A percentile compares a stretch with the other conserved stretches of the same genome.
Conservation (phyloP, 2,888 invertebrate species). For the Athalia circularis region DNA sequence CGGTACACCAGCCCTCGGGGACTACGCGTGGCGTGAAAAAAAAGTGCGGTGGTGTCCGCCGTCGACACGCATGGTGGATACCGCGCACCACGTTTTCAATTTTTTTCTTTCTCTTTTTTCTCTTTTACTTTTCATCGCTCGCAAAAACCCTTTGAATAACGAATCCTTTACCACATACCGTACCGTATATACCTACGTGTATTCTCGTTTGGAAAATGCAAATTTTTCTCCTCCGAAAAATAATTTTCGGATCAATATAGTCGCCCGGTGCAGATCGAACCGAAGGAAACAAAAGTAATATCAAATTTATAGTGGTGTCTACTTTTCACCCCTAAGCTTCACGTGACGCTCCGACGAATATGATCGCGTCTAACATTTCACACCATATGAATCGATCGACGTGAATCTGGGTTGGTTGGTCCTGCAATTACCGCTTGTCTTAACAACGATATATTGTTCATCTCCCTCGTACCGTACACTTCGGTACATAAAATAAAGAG, state of each 20-base stretch:
- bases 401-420: not conserved
- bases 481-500: not conserved
- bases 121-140: not conserved
- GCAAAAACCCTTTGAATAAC: slow-evolving; percentile 7
- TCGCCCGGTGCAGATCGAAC: no score
- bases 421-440: slow-evolving; percentile 4
- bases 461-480: slow-evolving; percentile 4
- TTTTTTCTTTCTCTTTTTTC: slow-evolving; percentile 2
- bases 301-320: no score
- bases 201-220: not conserved
- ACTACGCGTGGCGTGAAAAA: slow-evolving; percentile 13
- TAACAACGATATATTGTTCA: slow-evolving; percentile 30
- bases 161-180: not conserved
- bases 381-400: not conserved
- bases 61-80: not conserved
- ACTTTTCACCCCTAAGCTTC: not conserved
- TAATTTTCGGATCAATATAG: no score
- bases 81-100: not conserved
- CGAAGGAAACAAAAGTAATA: no score
- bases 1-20: slow-evolving; percentile 1
- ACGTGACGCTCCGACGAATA: not conserved
- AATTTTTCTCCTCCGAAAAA: not conserved
- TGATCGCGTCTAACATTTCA: not conserved
- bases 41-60: not conserved
- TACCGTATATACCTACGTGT: not conserved